Base-by-base conservation (phyloP, 2,113 vertebrate genomes). In the Oplegnathus fasciatus region DNA sequence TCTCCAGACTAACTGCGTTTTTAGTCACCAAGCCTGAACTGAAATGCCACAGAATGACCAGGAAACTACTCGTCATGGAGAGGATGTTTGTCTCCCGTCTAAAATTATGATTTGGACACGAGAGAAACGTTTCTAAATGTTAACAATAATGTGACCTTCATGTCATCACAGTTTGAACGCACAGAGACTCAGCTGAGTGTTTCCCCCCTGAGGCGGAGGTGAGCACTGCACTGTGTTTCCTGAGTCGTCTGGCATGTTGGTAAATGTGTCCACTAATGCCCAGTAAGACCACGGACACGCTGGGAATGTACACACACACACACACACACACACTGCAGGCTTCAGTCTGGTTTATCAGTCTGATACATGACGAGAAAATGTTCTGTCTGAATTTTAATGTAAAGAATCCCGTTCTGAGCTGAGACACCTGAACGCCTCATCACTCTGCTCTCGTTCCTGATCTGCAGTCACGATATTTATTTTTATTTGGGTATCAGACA, bases 221-320 rank as follows among this genome's bases (percentile, higher is more conserved):
- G 17, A 48, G 14, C 60, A 42, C 55, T 75, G 80, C 83, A 32
- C 28, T 30, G 20, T 46, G 76, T 71, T 79, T 75, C 77, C 65
- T 68, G 70, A 80, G 55, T 69, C 42, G 42, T 57, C 58, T 78
- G 83, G 84, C 75, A 92, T 91, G 87, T 72, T 84, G 83, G 88
- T 84, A 73, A 89, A 91, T 84, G 81, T 83, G 78, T 88, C 78
- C 67, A 69, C 84, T 93, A 91, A 93, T 88, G 57, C 87, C 55
- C 83, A 80, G 74, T 88, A 86, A 92, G 87, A 87, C 88, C 78
- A 72, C 0, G 40, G 82, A 78, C 84, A 92, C 54, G 84, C 78
- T 50, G 87, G 64, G 83, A 89, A 91, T 91, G 85, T 57, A 40
- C 13, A 64, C 22, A 50, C 81, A 71, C 42, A 54, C 32, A 57